Conservation (phyloP, 2,113 vertebrate genomes). For the Sialia sialis region DNA sequence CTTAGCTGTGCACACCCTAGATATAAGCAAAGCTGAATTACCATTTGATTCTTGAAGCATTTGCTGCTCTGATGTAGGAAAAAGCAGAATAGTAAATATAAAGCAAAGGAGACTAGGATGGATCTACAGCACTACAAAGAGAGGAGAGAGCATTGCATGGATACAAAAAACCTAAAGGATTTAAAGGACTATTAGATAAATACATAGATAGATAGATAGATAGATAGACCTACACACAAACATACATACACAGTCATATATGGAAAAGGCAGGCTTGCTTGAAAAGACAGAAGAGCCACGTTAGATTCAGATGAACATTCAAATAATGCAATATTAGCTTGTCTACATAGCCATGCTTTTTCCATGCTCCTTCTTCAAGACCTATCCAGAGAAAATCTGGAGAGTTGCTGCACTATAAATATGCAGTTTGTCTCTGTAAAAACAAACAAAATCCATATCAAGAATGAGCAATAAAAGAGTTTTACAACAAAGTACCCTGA, state of each 20-base stretch:
- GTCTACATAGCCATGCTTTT: not conserved
- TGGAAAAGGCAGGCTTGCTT: not conserved
- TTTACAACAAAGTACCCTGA: conserved; percentile 23
- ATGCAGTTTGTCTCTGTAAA: not conserved
- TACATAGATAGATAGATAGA: not conserved
- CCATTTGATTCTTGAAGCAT: not conserved
- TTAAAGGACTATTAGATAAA: not conserved
- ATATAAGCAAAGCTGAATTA: not conserved
- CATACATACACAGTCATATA: not conserved
- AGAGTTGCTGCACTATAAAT: not conserved
- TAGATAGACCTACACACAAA: fast-evolving
- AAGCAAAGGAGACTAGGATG: not conserved
- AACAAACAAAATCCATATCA: conserved; percentile 1
- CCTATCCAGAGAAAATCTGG: not conserved
- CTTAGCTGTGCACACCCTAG: not conserved
- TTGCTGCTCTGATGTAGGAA: not conserved
- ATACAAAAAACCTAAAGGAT: not conserved
- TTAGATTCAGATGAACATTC: not conserved
- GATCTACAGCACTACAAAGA: not conserved
- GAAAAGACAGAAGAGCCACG: not conserved
- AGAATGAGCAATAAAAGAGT: not conserved
- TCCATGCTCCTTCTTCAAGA: not conserved
- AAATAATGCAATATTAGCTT: not conserved
- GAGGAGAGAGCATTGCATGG: not conserved
- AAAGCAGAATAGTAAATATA: not conserved